Evolutionary conservation across 2,113 vertebrate species (phyloP).

Genomic region (Salvator merianae): DNA sequence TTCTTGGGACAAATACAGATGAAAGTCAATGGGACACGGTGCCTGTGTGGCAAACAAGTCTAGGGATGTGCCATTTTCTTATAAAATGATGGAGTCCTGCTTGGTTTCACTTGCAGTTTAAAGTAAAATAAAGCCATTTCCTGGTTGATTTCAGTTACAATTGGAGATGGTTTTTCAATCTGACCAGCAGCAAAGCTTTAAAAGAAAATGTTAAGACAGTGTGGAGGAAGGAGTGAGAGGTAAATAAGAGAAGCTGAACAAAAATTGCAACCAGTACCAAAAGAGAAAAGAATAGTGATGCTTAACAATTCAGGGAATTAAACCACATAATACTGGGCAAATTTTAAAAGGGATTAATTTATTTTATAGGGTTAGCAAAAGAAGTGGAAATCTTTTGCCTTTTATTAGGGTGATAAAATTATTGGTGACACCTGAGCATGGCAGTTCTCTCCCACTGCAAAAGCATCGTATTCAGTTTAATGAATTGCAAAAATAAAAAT

Average conservation of each 20-base stretch:
- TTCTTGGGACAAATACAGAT: constrained; percentile 58
- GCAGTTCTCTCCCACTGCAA: constrained; percentile 55
- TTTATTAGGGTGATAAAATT: constrained; percentile 65
- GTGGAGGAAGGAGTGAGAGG: not conserved
- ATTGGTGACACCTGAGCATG: constrained; percentile 58
- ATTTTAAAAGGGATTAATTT: constrained; percentile 69
- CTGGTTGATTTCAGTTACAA: constrained; percentile 75
- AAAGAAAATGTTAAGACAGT: not conserved
- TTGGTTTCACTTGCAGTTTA: constrained; percentile 68
- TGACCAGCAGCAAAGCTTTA: constrained; percentile 67
- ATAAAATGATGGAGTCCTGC: constrained; percentile 67
- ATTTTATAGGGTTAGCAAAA: constrained; percentile 68
- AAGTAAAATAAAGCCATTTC: constrained; percentile 81
- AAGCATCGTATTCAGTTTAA: constrained; percentile 47
- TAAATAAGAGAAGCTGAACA: constrained; percentile 63
- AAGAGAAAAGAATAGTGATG: constrained; percentile 74
- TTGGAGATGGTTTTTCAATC: constrained; percentile 72
- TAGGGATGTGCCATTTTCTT: constrained; percentile 49
- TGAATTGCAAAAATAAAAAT: constrained; percentile 58
- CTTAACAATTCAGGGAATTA: constrained; percentile 73
- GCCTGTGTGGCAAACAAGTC: constrained; percentile 44
- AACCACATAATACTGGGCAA: constrained; percentile 73
- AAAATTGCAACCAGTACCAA: constrained; percentile 67
- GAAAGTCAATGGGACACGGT: constrained; percentile 46
- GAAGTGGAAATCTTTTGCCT: constrained; percentile 43